Conservation (phyloP, 2,888 invertebrate species). For the Andrena trimmerana region DNA sequence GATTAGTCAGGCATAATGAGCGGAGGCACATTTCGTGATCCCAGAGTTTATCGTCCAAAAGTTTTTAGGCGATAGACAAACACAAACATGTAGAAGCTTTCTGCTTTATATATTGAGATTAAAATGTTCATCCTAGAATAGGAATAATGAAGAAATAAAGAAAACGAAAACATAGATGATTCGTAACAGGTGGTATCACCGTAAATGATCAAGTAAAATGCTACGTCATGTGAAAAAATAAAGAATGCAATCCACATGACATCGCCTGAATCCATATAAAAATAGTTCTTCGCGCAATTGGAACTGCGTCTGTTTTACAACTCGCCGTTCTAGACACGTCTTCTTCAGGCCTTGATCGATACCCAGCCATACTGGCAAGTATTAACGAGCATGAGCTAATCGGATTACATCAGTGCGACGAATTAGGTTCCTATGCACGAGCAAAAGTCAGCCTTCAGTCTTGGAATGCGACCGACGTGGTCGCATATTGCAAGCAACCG, state of each 20-base stretch:
- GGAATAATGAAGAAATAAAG: too few species aligned
- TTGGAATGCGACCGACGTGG: constrained; percentile 37
- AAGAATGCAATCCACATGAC: neutral
- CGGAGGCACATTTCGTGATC: too few species aligned
- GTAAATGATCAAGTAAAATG: constrained; percentile 27
- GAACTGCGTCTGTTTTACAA: neutral
- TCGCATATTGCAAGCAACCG: too few species aligned
- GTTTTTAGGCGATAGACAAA: too few species aligned
- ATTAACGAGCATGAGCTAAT: constrained; percentile 45
- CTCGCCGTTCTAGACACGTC: constrained; percentile 6
- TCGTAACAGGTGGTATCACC: neutral
- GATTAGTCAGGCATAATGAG: too few species aligned
- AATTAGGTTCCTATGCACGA: constrained; percentile 31
- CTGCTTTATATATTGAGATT: too few species aligned
- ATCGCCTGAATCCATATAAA: neutral
- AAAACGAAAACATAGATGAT: neutral
- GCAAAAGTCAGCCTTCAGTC: constrained; percentile 37
- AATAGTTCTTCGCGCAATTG: constrained; percentile 9
- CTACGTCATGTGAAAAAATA: neutral
- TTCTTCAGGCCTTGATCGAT: constrained; percentile 50
- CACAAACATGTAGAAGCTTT: too few species aligned
- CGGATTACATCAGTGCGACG: constrained; percentile 52
- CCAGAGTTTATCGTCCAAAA: too few species aligned
- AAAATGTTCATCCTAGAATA: too few species aligned
- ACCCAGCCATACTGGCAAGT: constrained; percentile 12